Conservation (phyloP, 2,113 vertebrate genomes). For the Gopherus flavomarginatus region DNA sequence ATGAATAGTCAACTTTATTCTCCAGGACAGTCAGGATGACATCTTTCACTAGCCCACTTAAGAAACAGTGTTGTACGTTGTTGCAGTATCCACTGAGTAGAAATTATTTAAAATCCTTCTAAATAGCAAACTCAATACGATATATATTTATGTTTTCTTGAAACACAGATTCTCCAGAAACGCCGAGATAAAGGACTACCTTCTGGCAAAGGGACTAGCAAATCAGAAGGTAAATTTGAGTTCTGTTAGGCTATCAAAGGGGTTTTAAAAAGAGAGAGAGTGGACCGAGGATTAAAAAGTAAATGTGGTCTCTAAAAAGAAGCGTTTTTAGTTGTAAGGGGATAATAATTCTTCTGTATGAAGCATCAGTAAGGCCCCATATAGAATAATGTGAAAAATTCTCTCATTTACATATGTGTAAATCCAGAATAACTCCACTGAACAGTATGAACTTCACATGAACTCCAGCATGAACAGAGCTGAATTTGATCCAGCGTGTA, state of each 20-base stretch:
- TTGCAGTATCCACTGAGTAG: not conserved
- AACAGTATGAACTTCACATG: not conserved
- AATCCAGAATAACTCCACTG: not conserved
- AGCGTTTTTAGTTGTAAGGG: not conserved
- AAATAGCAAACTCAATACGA: not conserved
- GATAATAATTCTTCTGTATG: not conserved
- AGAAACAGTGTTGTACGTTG: not conserved
- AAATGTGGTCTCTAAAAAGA: not conserved
- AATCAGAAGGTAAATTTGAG: conserved; percentile 37
- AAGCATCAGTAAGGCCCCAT: not conserved
- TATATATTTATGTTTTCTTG: not conserved
- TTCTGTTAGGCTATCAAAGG: not conserved
- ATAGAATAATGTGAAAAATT: not conserved
- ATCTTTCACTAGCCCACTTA: not conserved
- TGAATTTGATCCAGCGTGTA: not conserved
- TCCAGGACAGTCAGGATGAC: not conserved
- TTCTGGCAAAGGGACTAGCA: not conserved
- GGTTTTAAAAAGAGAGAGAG: not conserved
- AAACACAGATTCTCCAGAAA: conserved; percentile 49
- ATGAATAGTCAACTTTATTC: accelerated
- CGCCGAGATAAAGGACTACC: not conserved
- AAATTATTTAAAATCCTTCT: not conserved
- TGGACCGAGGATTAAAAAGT: not conserved
- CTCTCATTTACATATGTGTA: not conserved
- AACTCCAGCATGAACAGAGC: not conserved